Evolutionary conservation across 2,113 vertebrate species (phyloP), one percentile per base, ranked within the genome.

Genomic region (Saccopteryx bilineata): DNA sequence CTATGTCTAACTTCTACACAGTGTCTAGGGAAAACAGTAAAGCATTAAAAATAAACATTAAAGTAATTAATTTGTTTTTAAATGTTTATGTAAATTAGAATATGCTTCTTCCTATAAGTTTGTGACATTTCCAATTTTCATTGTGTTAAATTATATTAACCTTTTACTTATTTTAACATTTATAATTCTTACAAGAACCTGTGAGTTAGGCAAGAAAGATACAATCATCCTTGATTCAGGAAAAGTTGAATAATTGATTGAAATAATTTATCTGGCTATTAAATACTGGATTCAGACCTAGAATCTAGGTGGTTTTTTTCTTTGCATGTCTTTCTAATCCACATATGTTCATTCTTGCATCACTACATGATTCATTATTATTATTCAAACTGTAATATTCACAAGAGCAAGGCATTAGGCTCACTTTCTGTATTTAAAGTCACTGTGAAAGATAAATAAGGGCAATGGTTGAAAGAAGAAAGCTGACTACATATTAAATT

Each of bases 141-240:
- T 82, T 93, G 10, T 72, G 50, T 80, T 96, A 89, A 80, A 68
- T 48, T 52, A 13, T 58, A 85, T 72, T 58, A 82, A 68, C 9
- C 4, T 11, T 89, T 84, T 21, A 61, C 4, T 7, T 89, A 89
- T 89, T 31, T 85, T 89, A 56, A 56, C 18, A 88, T 2, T 61
- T 52, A 78, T 75, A 66, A 79, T 92, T 81, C 28, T 84, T 80
- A 91, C 56, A 80, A 69, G 26, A 91, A 84, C 26, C 66, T 54
- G 4, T 68, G 9, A 78, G 1, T 52, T 83, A 84, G 7, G 8
- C 17, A 78, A 80, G 19, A 71, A 83, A 54, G 13, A 72, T 54
- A 13, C 2, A 46, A 5, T 28, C 15, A 90, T 87, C 69, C 6
- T 96, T 21, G 21, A 72, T 17, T 82, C 13, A 65, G 5, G 39